Evolutionary conservation across 2,797 vertebrate species (phyloP).

Genomic region (Cirrhinus molitorella): DNA sequence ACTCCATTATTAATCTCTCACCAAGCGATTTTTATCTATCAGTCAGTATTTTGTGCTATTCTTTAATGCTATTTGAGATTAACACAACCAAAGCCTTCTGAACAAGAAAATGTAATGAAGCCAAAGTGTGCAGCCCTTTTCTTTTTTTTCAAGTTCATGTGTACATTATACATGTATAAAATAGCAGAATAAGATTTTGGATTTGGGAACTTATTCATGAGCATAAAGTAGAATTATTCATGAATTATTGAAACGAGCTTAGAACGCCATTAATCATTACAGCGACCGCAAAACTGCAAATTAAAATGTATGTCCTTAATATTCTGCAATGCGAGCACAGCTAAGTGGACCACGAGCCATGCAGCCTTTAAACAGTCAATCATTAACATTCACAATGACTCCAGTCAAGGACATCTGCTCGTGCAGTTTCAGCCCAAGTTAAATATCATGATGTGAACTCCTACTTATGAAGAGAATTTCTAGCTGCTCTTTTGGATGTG

Average conservation of each 20-base stretch:
- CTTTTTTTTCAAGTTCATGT: slow-evolving; percentile 51
- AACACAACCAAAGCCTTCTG: not conserved
- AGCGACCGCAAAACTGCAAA: slow-evolving; percentile 66
- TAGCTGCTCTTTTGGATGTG: not conserved
- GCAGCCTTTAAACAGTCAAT: slow-evolving; percentile 66
- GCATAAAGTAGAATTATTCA: slow-evolving; percentile 75
- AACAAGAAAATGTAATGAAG: slow-evolving; percentile 4
- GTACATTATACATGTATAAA: slow-evolving; percentile 62
- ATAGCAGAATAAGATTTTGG: slow-evolving; percentile 60
- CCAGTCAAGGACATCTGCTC: slow-evolving; percentile 54
- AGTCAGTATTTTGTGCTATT: not conserved
- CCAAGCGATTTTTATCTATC: slow-evolving; percentile 36
- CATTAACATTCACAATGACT: slow-evolving; percentile 62
- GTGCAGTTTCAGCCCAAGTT: slow-evolving; percentile 55
- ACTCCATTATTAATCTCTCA: slow-evolving; percentile 40
- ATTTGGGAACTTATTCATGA: slow-evolving; percentile 69
- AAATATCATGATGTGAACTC: slow-evolving; percentile 14
- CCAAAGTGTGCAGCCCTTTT: slow-evolving; percentile 18
- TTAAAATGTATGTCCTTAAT: slow-evolving; percentile 79
- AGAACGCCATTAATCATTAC: slow-evolving; percentile 72
- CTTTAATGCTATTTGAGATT: not conserved
- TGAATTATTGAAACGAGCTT: slow-evolving; percentile 75
- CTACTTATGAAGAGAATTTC: slow-evolving; percentile 5
- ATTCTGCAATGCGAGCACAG: slow-evolving; percentile 64
- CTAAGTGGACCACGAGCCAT: slow-evolving; percentile 65